phyloP scores from a whole-genome alignment of 2,797 vertebrate species.

The Eupleurogrammus muticus region DNA sequence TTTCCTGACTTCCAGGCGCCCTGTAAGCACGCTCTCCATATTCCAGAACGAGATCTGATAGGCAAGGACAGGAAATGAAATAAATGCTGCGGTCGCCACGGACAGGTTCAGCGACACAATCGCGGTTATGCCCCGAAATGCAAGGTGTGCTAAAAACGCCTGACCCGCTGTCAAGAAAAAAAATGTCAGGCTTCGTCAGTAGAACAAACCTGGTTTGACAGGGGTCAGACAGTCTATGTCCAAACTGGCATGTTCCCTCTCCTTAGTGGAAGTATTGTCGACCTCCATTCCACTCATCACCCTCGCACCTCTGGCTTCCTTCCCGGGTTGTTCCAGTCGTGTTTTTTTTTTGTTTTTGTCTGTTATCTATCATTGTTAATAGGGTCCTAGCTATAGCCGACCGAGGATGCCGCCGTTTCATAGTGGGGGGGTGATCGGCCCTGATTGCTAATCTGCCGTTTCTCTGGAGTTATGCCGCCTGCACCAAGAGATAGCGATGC shows the following conservation, averaged over 20 bases:
- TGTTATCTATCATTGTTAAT: slow-evolving; percentile 43
- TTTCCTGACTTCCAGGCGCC: slow-evolving; percentile 42
- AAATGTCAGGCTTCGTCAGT: slow-evolving; percentile 43
- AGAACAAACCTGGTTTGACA: slow-evolving; percentile 72
- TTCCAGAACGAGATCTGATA: slow-evolving; percentile 62
- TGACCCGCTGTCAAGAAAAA: slow-evolving; percentile 71
- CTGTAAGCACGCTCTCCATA: slow-evolving; percentile 40
- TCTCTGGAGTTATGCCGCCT: slow-evolving; percentile 23
- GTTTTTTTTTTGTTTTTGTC: slow-evolving; percentile 12
- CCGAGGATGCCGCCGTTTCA: too few relatives aligned
- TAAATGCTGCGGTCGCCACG: slow-evolving; percentile 52
- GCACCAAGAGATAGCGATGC: slow-evolving; percentile 41
- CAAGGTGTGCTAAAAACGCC: slow-evolving; percentile 74
- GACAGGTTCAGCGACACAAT: slow-evolving; percentile 50
- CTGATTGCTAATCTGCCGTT: slow-evolving; percentile 31
- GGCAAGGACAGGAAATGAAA: slow-evolving; percentile 66
- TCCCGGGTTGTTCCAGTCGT: slow-evolving; percentile 35
- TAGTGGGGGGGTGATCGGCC: too few relatives aligned
- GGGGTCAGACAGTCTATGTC: slow-evolving; percentile 71
- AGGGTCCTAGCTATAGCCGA: slow-evolving; percentile 7
- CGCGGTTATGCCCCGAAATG: slow-evolving; percentile 63
- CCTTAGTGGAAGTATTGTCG: slow-evolving; percentile 42
- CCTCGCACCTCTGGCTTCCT: slow-evolving; percentile 48
- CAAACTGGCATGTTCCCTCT: slow-evolving; percentile 50
- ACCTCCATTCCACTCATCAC: slow-evolving; percentile 57